Conservation (phyloP, 2,888 invertebrate genomes). For the Galerucella calmariensis region DNA sequence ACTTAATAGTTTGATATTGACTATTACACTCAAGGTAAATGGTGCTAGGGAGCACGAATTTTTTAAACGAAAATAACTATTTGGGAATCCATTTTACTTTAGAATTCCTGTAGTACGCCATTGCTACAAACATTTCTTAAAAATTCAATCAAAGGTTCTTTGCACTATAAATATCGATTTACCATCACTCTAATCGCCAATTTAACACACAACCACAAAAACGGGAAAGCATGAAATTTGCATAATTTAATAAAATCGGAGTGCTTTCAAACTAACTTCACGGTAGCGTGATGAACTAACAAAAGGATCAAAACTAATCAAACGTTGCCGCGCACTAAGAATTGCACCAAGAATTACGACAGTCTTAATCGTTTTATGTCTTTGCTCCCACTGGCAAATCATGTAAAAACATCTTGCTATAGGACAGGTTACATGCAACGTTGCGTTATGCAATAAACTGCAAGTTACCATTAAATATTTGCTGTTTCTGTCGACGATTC, state of each 20-base stretch:
- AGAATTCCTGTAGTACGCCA: neutral
- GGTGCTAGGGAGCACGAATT: no score
- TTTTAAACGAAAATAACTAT: no score
- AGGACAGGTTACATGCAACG: slow-evolving; percentile 27
- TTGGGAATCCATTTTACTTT: neutral
- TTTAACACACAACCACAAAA: slow-evolving; percentile 9
- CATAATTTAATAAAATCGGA: slow-evolving; percentile 46
- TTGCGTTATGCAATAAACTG: slow-evolving; percentile 22
- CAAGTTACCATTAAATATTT: neutral
- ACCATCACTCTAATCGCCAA: neutral
- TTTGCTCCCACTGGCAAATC: slow-evolving; percentile 38
- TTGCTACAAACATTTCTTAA: neutral
- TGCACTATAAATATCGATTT: neutral
- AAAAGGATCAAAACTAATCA: slow-evolving; percentile 51
- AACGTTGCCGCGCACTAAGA: slow-evolving; percentile 46
- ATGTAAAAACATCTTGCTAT: slow-evolving; percentile 23
- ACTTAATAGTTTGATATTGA: no score
- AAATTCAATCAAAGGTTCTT: neutral
- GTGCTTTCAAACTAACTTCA: slow-evolving; percentile 46
- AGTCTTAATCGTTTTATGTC: slow-evolving; percentile 49
- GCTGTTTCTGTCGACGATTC: neutral
- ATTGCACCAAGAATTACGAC: slow-evolving; percentile 44
- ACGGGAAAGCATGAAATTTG: slow-evolving; percentile 15
- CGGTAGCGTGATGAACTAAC: slow-evolving; percentile 51
- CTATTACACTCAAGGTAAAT: no score